Percentiles rank a stretch among this genome's conserved stretches.
Evolutionary conservation across 2,888 invertebrate genomes (phyloP).

Genomic region (Epinotia nisella): DNA sequence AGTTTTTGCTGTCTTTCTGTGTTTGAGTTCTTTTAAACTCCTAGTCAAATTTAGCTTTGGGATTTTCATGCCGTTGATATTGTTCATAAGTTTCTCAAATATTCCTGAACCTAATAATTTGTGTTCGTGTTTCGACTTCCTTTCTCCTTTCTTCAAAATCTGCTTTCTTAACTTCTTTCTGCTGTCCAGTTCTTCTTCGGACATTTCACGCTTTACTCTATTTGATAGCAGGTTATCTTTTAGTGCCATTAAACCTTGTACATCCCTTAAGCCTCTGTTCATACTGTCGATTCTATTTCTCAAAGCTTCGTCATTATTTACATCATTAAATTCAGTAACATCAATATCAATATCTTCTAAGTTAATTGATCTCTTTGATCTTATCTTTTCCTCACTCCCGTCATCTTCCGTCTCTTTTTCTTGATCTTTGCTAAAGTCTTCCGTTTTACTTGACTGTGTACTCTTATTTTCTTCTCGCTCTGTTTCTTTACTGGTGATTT

Average conservation of each 20-base stretch:
- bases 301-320: conserved; percentile 52
- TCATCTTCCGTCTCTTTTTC: background rate
- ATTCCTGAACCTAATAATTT: conserved; percentile 46
- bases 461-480: conserved; percentile 50
- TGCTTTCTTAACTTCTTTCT: conserved; percentile 51
- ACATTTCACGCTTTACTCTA: conserved; percentile 59
- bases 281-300: conserved; percentile 57
- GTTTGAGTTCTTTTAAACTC: conserved; percentile 51
- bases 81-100: conserved; percentile 28
- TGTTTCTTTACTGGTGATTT: conserved; percentile 55
- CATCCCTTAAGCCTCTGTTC: conserved; percentile 61
- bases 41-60: conserved; percentile 53
- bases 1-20: conserved; percentile 41
- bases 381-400: conserved; percentile 18
- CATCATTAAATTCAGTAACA: conserved; percentile 39
- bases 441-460: conserved; percentile 48
- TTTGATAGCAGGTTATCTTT: conserved; percentile 39
- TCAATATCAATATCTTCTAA: conserved; percentile 13
- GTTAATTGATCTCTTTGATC: conserved; percentile 16
- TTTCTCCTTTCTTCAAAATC: conserved; percentile 47
- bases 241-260: conserved; percentile 54
- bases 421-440: background rate
- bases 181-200: conserved; percentile 44
- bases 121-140: conserved; percentile 45
- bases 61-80: conserved; percentile 24